Evolutionary conservation across 1,140 invertebrate species (phyloP).

Genomic region (Vanessa atalanta): DNA sequence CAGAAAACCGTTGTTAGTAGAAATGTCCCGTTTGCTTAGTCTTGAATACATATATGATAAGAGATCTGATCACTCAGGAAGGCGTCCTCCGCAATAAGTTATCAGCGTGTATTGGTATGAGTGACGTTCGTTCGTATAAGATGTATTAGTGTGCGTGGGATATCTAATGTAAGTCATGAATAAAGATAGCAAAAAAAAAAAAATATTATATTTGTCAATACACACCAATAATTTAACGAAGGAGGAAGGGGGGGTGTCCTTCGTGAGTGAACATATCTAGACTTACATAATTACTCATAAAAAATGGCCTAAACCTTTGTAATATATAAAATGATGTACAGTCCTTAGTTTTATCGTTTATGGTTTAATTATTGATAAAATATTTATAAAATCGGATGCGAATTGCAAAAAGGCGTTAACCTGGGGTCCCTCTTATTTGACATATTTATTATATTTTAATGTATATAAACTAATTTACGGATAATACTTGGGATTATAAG

Average conservation of each 20-base stretch:
- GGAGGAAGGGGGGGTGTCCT: no score
- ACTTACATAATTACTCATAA: not conserved
- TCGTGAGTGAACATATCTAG: no score
- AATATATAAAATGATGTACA: slow-evolving; percentile 31
- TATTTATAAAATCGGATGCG: slow-evolving; percentile 3
- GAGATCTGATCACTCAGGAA: no score
- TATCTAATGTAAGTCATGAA: no score
- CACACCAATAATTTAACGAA: no score
- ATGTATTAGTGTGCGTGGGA: no score
- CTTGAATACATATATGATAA: no score
- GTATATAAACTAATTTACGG: not conserved
- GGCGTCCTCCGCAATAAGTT: no score
- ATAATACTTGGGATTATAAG: not conserved
- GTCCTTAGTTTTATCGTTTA: slow-evolving; percentile 18
- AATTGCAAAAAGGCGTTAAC: not conserved
- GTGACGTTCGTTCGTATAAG: no score
- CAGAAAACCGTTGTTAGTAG: not conserved
- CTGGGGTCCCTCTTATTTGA: not conserved
- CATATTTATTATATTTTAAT: not conserved
- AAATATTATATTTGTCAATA: no score
- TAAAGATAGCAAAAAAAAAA: no score
- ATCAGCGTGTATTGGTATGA: no score
- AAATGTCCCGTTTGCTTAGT: not conserved
- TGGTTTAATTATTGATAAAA: not conserved
- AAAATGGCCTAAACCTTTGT: slow-evolving; percentile 31